Base-by-base conservation (phyloP, 2,113 vertebrate genomes). In the Stigmatopora argus region DNA sequence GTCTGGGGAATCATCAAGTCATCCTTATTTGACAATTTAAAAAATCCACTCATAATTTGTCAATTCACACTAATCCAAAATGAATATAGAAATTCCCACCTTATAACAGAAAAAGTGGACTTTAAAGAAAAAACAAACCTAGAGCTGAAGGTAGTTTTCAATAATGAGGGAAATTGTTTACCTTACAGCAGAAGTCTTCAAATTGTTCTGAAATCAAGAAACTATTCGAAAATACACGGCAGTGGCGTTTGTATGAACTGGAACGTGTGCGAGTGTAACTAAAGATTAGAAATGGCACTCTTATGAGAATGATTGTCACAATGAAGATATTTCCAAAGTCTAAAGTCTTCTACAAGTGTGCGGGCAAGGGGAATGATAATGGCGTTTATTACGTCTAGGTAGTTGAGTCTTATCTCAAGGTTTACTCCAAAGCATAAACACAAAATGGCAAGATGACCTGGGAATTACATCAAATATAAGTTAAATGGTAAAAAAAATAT, bases 341-440 rank as follows among this genome's bases (percentile, higher is more conserved):
- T 69, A 74, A 83, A 77, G 83, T 78, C 59, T 70, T 41, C 8
- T 35, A 31, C 17, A 8, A 49, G 35, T 38, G 62, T 58, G 45
- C 34, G 38, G 17, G 44, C 18, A 44, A 44, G 13, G 41, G 34
- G 41, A 60, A 23, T 51, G 15, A 48, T n/a, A 46, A 41, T 72
- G 21, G 48, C 0, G 18, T 81, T 70, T 79, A 77, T 77, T 23
- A 60, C 9, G 67, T 65, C 31, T 65, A 51, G 21, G 15, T 65
- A 21, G 44, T 31, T 70, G 65, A 44, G 13, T 57, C 58, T 83
- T 82, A 80, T 78, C 74, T 86, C 78, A 87, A 83, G 86, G 85
- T 74, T 56, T 46, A 48, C 3, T 8, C n/a, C 41, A 18, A 41
- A 55, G 12, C 18, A 26, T 55, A 46, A 6, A 13, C 19, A 45